These are phyloP conservation scores for Penelope pileata DNA, from an alignment of 2,113 vertebrate genomes.

Conservation along the genomic window DNA sequence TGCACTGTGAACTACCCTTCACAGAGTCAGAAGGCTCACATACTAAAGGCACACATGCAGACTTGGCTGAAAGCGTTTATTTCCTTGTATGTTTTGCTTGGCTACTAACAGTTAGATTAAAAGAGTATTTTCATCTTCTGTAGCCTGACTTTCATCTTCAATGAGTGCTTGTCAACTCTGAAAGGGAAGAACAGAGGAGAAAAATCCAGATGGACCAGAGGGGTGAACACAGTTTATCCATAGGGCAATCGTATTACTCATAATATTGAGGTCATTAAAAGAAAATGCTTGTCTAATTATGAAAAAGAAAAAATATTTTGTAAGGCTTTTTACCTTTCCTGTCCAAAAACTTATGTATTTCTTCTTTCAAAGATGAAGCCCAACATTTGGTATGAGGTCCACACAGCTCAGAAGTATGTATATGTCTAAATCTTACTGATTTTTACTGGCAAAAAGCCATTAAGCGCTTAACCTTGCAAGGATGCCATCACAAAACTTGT, in stretches of 20 bases:
- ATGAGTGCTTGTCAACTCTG: not conserved
- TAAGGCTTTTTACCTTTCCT: slow-evolving; percentile 12
- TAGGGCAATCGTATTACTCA: not conserved
- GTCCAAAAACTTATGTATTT: not conserved
- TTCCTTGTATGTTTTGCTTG: not conserved
- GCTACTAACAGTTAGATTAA: not conserved
- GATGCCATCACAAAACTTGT: not conserved
- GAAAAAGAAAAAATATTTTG: not conserved
- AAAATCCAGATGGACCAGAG: not conserved
- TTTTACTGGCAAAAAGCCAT: not conserved
- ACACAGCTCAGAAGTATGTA: not conserved
- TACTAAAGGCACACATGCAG: not conserved
- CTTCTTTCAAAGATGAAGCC: not conserved
- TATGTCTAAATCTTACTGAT: not conserved
- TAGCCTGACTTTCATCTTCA: slow-evolving; percentile 14
- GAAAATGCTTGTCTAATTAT: not conserved
- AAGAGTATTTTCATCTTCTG: not conserved
- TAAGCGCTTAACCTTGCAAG: not conserved
- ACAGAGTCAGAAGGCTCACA: not conserved
- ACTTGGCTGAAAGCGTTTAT: not conserved
- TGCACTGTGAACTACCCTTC: not conserved
- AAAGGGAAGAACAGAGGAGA: not conserved
- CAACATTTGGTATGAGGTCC: not conserved
- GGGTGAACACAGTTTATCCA: not conserved
- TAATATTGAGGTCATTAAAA: not conserved